Conservation (phyloP, 2,888 invertebrate genomes). For the Nasonia oneida region DNA sequence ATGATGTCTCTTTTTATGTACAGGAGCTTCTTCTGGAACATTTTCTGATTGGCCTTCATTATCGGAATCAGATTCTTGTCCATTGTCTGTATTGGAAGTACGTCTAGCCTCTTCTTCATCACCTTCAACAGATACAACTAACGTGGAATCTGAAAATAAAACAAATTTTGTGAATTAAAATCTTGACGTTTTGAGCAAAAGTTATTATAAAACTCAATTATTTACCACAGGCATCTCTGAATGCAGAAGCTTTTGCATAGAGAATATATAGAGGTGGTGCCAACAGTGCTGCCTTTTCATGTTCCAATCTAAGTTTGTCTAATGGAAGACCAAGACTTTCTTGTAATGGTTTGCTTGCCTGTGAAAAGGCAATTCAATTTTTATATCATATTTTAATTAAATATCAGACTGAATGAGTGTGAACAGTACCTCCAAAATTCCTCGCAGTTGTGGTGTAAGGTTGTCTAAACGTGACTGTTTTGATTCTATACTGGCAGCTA, state of each 20-base stretch:
- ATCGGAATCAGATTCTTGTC: constrained; percentile 86
- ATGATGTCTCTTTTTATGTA: constrained; percentile 85
- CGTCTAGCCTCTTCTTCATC: constrained; percentile 81
- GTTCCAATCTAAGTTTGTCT: constrained; percentile 89
- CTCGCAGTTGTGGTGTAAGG: constrained; percentile 88
- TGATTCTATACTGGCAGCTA: constrained; percentile 87
- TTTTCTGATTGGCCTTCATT: constrained; percentile 81
- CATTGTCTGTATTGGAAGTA: constrained; percentile 80
- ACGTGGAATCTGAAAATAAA: constrained; percentile 68
- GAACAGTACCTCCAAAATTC: constrained; percentile 82
- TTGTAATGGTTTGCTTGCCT: constrained; percentile 93
- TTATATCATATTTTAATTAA: constrained; percentile 9
- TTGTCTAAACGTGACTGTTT: constrained; percentile 90
- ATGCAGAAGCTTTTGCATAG: constrained; percentile 91
- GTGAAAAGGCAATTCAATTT: constrained; percentile 69
- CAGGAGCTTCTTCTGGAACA: constrained; percentile 80
- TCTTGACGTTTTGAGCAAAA: not conserved
- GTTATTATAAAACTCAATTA: not conserved
- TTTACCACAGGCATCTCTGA: constrained; percentile 87
- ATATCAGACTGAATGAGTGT: constrained; percentile 11
- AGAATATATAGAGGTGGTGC: constrained; percentile 92
- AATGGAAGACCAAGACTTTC: constrained; percentile 91
- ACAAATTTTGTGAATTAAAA: constrained; percentile 12
- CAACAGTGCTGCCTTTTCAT: constrained; percentile 87
- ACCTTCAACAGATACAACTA: constrained; percentile 79